These are phyloP conservation scores for Myotis daubentonii DNA, from an alignment of 2,797 vertebrate species.

Conservation along the genomic window DNA sequence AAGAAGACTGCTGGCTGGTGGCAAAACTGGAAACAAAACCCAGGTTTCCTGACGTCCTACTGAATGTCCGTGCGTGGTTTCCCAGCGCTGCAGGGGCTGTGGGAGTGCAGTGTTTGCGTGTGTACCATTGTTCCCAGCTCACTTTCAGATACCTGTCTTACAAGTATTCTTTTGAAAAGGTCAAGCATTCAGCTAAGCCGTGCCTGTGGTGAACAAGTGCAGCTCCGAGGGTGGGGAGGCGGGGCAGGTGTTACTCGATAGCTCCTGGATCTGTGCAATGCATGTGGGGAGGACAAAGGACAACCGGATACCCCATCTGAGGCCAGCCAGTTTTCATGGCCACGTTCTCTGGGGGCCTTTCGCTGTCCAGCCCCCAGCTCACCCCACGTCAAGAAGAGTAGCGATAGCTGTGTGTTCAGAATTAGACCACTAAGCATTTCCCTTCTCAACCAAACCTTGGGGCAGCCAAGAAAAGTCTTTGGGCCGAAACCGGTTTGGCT, in stretches of 20 bases:
- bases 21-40: background rate
- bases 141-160: conserved; percentile 1
- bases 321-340: background rate
- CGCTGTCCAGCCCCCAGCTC: background rate
- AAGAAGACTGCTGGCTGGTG: background rate
- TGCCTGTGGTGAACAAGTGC: background rate
- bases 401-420: background rate
- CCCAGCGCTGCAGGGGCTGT: background rate
- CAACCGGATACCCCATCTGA: background rate
- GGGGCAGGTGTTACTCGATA: background rate
- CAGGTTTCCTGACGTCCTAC: background rate
- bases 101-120: background rate
- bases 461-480: background rate
- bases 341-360: background rate
- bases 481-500: no score
- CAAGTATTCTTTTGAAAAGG: conserved; percentile 43
- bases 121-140: background rate
- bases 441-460: background rate
- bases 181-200: background rate
- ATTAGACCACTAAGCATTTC: background rate
- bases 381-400: background rate
- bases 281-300: background rate
- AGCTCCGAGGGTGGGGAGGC: background rate
- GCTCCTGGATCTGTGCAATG: background rate
- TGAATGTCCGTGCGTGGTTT: background rate